phyloP scores from a whole-genome alignment of 2,888 invertebrate genomes.

The Diarsia mendica region DNA sequence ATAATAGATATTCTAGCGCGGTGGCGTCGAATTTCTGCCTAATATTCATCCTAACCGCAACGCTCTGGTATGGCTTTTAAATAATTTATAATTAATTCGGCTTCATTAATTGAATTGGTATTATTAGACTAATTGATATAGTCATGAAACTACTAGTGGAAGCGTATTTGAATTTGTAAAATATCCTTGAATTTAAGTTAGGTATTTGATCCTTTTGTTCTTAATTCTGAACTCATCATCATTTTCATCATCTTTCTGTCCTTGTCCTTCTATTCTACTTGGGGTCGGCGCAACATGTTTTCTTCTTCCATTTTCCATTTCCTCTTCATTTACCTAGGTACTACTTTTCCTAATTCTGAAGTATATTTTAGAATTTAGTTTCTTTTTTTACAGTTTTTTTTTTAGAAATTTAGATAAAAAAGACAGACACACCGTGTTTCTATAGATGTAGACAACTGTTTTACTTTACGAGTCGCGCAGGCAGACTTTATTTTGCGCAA shows the following conservation, averaged over 20 bases:
- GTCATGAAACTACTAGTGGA: constrained; percentile 15
- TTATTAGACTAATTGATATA: constrained; percentile 40
- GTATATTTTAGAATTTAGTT: no score
- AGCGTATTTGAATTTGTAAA: not conserved
- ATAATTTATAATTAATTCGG: constrained; percentile 54
- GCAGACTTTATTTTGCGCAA: not conserved
- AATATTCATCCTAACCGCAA: constrained; percentile 35
- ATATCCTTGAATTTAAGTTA: not conserved
- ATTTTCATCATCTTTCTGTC: no score
- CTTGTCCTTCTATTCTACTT: no score
- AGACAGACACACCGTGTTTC: not conserved
- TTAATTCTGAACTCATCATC: not conserved
- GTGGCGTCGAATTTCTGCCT: constrained; percentile 24
- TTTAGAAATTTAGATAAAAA: no score
- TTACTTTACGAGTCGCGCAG: constrained; percentile 1
- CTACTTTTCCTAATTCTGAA: no score
- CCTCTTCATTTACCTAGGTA: no score
- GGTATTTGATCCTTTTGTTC: not conserved
- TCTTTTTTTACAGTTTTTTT: no score
- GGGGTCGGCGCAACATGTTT: no score
- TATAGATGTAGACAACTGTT: not conserved
- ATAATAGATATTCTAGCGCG: constrained; percentile 31
- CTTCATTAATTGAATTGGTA: constrained; percentile 43
- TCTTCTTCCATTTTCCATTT: no score
- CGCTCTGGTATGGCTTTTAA: constrained; percentile 29